phyloP scores from a whole-genome alignment of 2,888 invertebrate species.

The Apamea sordens region DNA sequence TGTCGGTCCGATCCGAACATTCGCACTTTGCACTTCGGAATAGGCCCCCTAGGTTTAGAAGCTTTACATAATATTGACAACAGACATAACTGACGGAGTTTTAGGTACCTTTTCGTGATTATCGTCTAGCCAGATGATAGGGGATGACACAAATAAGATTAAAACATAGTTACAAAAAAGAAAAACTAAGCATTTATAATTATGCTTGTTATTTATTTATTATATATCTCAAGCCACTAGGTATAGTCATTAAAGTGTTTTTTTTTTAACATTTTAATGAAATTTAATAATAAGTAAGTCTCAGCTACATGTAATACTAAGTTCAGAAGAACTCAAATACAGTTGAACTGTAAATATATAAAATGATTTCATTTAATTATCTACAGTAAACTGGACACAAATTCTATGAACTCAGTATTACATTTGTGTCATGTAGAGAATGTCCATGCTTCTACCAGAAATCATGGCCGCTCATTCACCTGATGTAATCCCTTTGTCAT shows the following conservation, averaged over 20 bases:
- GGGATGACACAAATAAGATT: no score
- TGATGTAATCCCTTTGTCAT: slow-evolving; percentile 35
- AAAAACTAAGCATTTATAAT: not conserved
- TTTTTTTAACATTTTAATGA: not conserved
- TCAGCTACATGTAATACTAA: not conserved
- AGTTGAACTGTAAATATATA: not conserved
- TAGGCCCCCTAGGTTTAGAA: no score
- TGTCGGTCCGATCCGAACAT: no score
- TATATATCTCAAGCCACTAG: not conserved
- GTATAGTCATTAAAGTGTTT: no score
- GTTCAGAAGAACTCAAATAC: no score
- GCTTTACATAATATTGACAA: not conserved
- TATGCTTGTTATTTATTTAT: not conserved
- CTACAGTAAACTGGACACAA: not conserved
- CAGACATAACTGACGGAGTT: no score
- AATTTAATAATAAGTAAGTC: not conserved
- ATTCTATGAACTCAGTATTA: not conserved
- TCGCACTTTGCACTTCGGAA: no score
- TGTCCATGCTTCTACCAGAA: not conserved
- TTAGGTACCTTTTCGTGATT: not conserved
- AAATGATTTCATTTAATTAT: not conserved
- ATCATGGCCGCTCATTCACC: slow-evolving; percentile 8
- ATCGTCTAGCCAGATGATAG: not conserved
- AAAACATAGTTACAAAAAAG: not conserved
- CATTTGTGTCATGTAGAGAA: not conserved